Conservation (phyloP, 2,113 vertebrate genomes). For the Castor canadensis region DNA sequence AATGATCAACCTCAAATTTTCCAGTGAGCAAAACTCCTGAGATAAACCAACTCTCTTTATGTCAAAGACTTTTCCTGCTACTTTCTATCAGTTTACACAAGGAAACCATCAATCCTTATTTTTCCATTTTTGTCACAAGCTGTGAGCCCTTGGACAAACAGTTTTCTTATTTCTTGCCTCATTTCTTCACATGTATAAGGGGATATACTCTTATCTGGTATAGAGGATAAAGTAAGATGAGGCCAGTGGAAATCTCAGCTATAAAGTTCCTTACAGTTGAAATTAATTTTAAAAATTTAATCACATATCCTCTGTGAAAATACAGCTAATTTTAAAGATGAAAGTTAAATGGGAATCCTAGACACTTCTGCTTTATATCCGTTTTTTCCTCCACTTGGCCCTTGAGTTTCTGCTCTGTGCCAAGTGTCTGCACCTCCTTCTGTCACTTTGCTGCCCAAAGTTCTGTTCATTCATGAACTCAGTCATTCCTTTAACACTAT, state of each 20-base stretch:
- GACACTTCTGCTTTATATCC: background rate
- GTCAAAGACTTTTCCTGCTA: background rate
- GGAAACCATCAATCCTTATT: background rate
- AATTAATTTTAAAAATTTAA: background rate
- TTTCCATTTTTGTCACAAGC: background rate
- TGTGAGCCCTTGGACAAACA: background rate
- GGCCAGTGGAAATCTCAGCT: background rate
- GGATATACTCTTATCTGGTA: background rate
- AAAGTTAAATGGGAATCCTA: background rate
- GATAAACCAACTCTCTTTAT: background rate
- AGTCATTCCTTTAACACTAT: background rate
- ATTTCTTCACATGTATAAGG: background rate
- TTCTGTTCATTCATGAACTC: background rate
- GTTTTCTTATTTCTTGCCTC: background rate
- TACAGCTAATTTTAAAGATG: background rate
- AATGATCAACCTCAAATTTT: too few species aligned
- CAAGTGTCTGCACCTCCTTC: background rate
- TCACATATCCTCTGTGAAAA: background rate
- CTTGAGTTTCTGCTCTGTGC: background rate
- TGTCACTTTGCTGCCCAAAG: too few species aligned
- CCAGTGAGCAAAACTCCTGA: background rate
- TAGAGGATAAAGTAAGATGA: background rate
- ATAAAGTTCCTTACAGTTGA: background rate
- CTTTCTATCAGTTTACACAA: background rate
- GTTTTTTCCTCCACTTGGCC: background rate